Base-by-base conservation (phyloP, 2,797 vertebrate genomes). In the Spea hammondii region DNA sequence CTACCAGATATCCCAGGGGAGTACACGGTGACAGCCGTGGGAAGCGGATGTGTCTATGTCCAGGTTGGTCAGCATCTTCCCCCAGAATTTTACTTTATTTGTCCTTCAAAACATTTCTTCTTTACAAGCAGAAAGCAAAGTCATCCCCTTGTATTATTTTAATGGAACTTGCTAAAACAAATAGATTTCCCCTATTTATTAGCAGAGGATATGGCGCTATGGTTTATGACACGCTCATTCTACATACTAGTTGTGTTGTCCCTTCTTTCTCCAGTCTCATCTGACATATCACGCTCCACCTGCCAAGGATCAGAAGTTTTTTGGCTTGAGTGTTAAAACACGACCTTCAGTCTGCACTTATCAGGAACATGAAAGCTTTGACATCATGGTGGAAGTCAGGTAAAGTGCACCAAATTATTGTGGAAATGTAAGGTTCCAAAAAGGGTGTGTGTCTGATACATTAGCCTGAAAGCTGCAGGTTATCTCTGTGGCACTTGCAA, bases 11-110 rank as follows among this genome's bases (percentile, higher is more conserved):
- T 93, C 53, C 86, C 90, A 0, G 92, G 83, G 6, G 87, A 87
- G 4, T 96, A 94, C 79, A 89, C 45, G 0, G 12, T 94, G 70
- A 82, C 0, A 51, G 92, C 93, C 3, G 74, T 85, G 65, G 95
- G 95, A 1, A 85, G 45, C 0, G 89, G 93, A 78, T 96, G 94
- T 12, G 89, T 92, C 69, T 91, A 92, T 66, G 79, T 89, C 1
- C 94, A 96, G 94, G 95, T 95, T 65, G 89, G 67, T 6, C 10
- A 62, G n/a, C 54, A 72, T 57, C 1, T 47, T n/a, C 46, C 13
- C 5, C 4, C n/a, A 46, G 10, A 9, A 10, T 44, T 67, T 6
- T 8, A 10, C n/a, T 6, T 9, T 13, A 5, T 1, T 5, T 14
- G 13, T 10, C 1, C 44, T 50, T 50, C 8, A 10, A 10, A 65